Evolutionary conservation across 1,140 invertebrate species (phyloP).

Genomic region (Capitella teleta): DNA sequence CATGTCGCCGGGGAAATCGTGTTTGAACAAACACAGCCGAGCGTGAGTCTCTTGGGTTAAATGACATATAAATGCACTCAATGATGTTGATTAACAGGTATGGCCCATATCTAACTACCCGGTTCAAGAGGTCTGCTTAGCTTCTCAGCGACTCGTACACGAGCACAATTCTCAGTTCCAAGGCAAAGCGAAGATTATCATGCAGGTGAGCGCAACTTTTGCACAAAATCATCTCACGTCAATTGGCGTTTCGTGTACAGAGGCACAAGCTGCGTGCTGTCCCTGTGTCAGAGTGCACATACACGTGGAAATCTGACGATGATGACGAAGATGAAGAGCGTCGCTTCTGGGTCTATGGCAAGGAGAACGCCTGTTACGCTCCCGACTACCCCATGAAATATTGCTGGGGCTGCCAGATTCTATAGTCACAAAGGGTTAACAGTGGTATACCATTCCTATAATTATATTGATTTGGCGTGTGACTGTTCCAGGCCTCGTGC

Average conservation of each 20-base stretch:
- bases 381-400: slow-evolving; percentile 49
- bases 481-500: too few species aligned
- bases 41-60: slow-evolving; percentile 12
- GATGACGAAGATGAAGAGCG: slow-evolving; percentile 37
- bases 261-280: slow-evolving; percentile 46
- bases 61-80: background rate
- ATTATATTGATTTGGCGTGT: too few species aligned
- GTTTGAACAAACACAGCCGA: slow-evolving; percentile 41
- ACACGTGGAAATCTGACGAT: too few species aligned
- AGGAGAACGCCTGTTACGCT: slow-evolving; percentile 44
- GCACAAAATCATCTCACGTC: background rate
- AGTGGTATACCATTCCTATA: too few species aligned
- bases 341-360: slow-evolving; percentile 47
- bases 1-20: slow-evolving; percentile 43
- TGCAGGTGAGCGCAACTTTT: slow-evolving; percentile 26
- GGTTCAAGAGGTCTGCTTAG: slow-evolving; percentile 42
- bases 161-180: slow-evolving; percentile 8
- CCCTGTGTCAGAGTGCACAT: slow-evolving; percentile 44
- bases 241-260: slow-evolving; percentile 24
- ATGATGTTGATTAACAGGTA: slow-evolving; percentile 16
- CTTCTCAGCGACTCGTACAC: slow-evolving; percentile 22
- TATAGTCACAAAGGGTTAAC: too few species aligned
- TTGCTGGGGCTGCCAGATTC: slow-evolving; percentile 46
- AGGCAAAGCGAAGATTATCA: slow-evolving; percentile 34
- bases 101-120: slow-evolving; percentile 39